phyloP scores from a whole-genome alignment of 2,797 vertebrate species.

The Anabas testudineus region DNA sequence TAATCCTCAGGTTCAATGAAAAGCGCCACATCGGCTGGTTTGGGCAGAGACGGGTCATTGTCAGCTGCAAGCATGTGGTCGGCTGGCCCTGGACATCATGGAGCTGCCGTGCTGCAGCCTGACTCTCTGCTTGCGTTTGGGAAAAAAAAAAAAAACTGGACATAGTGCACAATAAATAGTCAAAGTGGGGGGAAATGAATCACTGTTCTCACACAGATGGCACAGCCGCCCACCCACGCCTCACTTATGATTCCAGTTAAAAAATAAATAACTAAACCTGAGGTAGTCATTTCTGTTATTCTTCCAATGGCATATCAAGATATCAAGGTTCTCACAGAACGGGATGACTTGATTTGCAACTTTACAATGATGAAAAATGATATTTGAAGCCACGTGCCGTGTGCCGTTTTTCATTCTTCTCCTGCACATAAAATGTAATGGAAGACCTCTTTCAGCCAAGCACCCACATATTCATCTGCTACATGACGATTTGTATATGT shows the following conservation, averaged over 20 bases:
- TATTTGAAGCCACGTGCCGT: not conserved
- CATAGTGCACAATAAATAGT: not conserved
- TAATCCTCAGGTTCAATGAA: slow-evolving; percentile 78
- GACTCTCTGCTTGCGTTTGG: slow-evolving; percentile 16
- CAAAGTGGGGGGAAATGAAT: slow-evolving; percentile 23
- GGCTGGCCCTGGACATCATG: slow-evolving; percentile 21
- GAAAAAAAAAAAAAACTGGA: not conserved
- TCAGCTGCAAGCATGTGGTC: slow-evolving; percentile 33
- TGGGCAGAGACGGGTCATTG: slow-evolving; percentile 50
- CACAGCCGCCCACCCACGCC: slow-evolving; percentile 11
- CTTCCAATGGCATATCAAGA: too few relatives aligned
- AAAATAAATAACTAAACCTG: not conserved
- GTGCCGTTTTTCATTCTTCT: not conserved
- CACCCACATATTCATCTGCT: slow-evolving; percentile 28
- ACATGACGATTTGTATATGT: not conserved
- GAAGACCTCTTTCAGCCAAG: not conserved
- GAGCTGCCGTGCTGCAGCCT: slow-evolving; percentile 32
- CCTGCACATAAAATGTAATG: not conserved
- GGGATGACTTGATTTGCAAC: too few relatives aligned
- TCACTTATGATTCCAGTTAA: slow-evolving; percentile 12
- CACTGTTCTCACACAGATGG: slow-evolving; percentile 19
- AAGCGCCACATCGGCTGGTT: slow-evolving; percentile 71
- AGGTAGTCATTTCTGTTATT: slow-evolving; percentile 11
- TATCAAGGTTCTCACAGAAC: too few relatives aligned
- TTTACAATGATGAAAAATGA: too few relatives aligned